These are phyloP conservation scores for Perca flavescens DNA, from an alignment of 2,113 vertebrate species.

Conservation along the genomic window DNA sequence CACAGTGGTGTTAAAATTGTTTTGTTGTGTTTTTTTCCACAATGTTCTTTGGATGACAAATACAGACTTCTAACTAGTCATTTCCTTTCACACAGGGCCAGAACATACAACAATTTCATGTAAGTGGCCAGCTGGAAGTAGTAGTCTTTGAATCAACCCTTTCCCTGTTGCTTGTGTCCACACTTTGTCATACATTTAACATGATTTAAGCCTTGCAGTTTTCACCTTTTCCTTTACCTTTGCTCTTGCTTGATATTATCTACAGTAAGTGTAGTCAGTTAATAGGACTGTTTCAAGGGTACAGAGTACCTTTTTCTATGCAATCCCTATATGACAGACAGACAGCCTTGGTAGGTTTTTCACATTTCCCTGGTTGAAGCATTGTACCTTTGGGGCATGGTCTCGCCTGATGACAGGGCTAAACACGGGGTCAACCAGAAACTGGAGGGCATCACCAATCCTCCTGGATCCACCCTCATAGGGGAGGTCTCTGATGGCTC, in stretches of 20 bases:
- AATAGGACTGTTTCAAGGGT: neutral
- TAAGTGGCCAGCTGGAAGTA: slow-evolving; percentile 21
- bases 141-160: slow-evolving; percentile 14
- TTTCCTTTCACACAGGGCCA: slow-evolving; percentile 42
- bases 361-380: neutral
- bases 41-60: slow-evolving; percentile 41
- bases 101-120: slow-evolving; percentile 18
- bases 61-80: slow-evolving; percentile 38
- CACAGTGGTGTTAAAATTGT: slow-evolving; percentile 44
- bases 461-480: slow-evolving; percentile 82
- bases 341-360: neutral
- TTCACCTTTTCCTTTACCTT: neutral
- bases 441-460: slow-evolving; percentile 84
- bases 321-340: neutral
- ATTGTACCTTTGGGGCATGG: slow-evolving; percentile 87
- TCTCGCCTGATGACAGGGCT: slow-evolving; percentile 77
- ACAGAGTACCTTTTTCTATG: neutral
- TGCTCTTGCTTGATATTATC: neutral
- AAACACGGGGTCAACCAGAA: slow-evolving; percentile 83
- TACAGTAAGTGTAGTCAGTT: neutral
- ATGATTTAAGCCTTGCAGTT: neutral
- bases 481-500: slow-evolving; percentile 81
- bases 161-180: slow-evolving; percentile 3
- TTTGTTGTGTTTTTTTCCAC: slow-evolving; percentile 39
- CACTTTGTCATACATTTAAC: slow-evolving; percentile 20